Evolutionary conservation across 2,113 vertebrate genomes (phyloP).

Genomic region (Lasiurus borealis): DNA sequence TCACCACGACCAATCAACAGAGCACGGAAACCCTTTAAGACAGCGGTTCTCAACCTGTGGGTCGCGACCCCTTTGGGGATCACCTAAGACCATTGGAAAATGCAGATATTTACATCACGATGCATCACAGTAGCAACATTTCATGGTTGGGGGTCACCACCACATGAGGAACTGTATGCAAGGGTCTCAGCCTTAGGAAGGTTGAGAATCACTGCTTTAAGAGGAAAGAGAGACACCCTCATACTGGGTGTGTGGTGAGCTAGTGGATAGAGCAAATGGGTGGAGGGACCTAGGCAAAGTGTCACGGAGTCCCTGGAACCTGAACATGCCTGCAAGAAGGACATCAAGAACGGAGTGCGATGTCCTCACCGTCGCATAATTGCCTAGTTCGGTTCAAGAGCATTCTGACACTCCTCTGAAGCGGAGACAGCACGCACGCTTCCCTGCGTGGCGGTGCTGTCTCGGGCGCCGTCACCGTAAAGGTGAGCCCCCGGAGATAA

Average conservation of each 20-base stretch:
- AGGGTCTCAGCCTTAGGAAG: no score
- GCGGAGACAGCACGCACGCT: not conserved
- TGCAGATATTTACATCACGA: no score
- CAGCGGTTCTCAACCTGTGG: no score
- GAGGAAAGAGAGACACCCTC: not conserved
- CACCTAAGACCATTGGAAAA: no score
- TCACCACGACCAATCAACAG: not conserved
- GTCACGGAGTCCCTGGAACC: not conserved
- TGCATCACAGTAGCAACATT: no score
- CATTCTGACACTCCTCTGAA: not conserved
- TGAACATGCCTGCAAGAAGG: not conserved
- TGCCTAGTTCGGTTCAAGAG: not conserved
- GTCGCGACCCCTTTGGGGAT: no score
- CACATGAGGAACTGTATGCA: no score
- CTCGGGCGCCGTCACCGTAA: not conserved
- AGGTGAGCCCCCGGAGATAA: not conserved
- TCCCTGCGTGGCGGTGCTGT: not conserved
- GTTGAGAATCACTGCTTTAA: not conserved
- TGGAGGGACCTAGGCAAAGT: not conserved
- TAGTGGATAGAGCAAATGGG: not conserved
- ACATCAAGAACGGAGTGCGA: not conserved
- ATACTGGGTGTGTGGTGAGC: no score
- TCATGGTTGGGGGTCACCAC: no score
- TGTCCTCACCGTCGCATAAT: not conserved
- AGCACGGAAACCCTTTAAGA: not conserved